These are phyloP conservation scores for Leptonema lineaticorne DNA, from an alignment of 1,140 invertebrate genomes.

Conservation along the genomic window DNA sequence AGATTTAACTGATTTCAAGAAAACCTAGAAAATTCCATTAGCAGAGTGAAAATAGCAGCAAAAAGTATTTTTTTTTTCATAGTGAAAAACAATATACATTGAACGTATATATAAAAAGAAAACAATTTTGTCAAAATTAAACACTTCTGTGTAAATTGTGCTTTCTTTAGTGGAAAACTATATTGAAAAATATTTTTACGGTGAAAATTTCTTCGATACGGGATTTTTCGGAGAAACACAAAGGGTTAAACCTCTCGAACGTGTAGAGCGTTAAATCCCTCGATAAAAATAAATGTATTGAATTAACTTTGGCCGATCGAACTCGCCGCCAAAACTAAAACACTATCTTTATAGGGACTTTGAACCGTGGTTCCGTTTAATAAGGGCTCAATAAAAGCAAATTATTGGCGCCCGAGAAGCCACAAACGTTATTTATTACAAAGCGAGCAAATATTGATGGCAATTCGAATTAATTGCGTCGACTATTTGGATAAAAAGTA, in stretches of 20 bases:
- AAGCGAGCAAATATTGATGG: not conserved
- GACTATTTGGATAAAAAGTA: not conserved
- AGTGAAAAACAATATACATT: too few species aligned
- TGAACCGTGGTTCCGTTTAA: conserved; percentile 3
- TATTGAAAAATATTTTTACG: conserved; percentile 1
- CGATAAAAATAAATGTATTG: conserved; percentile 27
- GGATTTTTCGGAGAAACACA: conserved; percentile 1
- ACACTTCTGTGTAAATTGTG: not conserved
- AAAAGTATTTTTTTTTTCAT: too few species aligned
- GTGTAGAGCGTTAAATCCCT: conserved; percentile 16
- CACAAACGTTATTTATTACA: not conserved
- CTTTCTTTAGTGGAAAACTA: not conserved
- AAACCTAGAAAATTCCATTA: not conserved
- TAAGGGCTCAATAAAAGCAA: conserved; percentile 3
- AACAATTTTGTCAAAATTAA: not conserved
- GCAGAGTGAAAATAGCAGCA: too few species aligned
- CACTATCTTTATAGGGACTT: conserved; percentile 13
- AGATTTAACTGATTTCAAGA: not conserved
- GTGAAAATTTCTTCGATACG: not conserved
- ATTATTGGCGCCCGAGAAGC: not conserved
- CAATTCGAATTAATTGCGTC: too few species aligned
- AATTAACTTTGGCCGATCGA: conserved; percentile 21
- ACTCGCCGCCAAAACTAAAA: conserved; percentile 13
- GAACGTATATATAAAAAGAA: not conserved
- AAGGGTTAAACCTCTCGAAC: conserved; percentile 15